These are phyloP conservation scores for Rafetus swinhoei DNA, from an alignment of 2,113 vertebrate genomes.

Conservation along the genomic window DNA sequence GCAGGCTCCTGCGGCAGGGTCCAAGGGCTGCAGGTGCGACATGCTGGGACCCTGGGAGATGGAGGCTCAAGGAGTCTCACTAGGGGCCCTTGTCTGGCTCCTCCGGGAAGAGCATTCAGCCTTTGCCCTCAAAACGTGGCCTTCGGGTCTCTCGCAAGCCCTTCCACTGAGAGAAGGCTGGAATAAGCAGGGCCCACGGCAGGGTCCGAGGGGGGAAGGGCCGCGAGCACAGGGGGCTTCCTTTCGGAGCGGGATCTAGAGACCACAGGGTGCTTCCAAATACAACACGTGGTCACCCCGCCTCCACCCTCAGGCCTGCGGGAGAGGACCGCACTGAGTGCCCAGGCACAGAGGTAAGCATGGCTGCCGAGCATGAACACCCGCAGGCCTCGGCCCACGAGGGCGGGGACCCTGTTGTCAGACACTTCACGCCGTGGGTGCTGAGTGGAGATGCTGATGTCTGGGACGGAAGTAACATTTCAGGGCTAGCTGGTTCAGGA, in stretches of 20 bases:
- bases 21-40: not conserved
- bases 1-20: not conserved
- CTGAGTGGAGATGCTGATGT: not conserved
- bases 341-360: not conserved
- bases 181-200: not conserved
- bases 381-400: not conserved
- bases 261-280: not conserved
- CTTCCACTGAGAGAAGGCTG: not conserved
- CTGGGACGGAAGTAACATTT: not conserved
- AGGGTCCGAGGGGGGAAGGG: not conserved
- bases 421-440: not conserved
- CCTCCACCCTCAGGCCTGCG: rapidly evolving
- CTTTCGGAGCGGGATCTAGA: not conserved
- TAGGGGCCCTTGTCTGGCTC: not conserved
- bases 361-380: not conserved
- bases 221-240: not conserved
- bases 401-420: not conserved
- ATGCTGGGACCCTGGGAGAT: not conserved
- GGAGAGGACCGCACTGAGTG: not conserved
- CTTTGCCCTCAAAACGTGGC: not conserved
- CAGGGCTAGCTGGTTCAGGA: not conserved
- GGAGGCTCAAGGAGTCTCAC: not conserved
- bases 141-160: not conserved
- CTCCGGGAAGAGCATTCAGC: not conserved
- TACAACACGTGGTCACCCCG: not conserved